Evolutionary conservation across 2,888 invertebrate genomes (phyloP), one percentile per base, ranked within the genome.

Genomic region (Leptopilina drosophilae): DNA sequence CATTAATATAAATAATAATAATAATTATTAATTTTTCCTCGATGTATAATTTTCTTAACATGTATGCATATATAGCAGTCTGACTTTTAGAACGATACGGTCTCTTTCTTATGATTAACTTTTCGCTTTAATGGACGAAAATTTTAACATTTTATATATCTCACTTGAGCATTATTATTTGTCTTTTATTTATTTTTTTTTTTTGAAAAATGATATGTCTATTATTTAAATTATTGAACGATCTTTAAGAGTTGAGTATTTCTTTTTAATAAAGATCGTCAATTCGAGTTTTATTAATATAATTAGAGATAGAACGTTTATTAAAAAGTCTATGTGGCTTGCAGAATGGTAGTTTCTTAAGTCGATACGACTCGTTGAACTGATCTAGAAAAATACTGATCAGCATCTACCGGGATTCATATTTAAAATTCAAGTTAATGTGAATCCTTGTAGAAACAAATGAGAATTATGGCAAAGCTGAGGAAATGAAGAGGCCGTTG

Each of bases 341-440:
- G 3, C 40, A 14, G 33, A 73, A 56, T 56, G 26, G 0, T n/a
- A 69, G 33, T 73, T 53, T 33, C 9, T 53, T 8, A 73, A 73
- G 73, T 73, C 73, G 73, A 73, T 73, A 56, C 73, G 73, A 73
- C 73, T 73, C 56, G 73, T 56, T 26, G 53, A 69, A 15, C 69
- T 69, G 33, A 69, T 69, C 69, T 26, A 53, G 12, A 7, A 15
- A 69, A 49, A 26, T 40, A 42, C 8, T 20, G 69, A 69, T 73
- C 56, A 73, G 69, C 53, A 73, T 33, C 33, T 49, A 49, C 49
- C 9, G 11, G 49, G 49, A 49, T 49, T 82, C 82, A 82, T 86
- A 87, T 90, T 90, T 89, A 0, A 20, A 20, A 91, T 85, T 90
- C 90, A 90, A 90, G 90, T 91, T 90, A 90, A 89, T 90, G 90